phyloP scores from a whole-genome alignment of 2,888 invertebrate genomes.

The Ischnus inquisitorius region DNA sequence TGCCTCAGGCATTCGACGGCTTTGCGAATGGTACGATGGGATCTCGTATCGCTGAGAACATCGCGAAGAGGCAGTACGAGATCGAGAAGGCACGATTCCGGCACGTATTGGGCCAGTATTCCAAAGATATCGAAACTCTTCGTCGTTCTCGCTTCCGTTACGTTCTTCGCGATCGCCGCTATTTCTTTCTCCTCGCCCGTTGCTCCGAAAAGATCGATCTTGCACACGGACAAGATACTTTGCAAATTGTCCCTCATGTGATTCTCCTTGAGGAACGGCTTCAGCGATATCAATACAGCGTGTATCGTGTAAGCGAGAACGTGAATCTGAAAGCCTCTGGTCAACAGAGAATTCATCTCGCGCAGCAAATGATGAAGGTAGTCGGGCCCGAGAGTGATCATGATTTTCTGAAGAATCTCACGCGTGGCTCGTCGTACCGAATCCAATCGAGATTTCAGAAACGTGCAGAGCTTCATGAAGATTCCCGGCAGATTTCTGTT shows the following conservation, averaged over 20 bases:
- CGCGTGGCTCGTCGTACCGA: constrained; percentile 94
- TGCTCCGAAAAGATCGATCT: constrained; percentile 95
- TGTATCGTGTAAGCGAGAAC: constrained; percentile 96
- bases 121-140: constrained; percentile 95
- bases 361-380: constrained; percentile 92
- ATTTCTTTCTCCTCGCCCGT: constrained; percentile 97
- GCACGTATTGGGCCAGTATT: constrained; percentile 92
- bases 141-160: constrained; percentile 93
- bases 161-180: constrained; percentile 92
- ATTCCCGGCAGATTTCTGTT: constrained; percentile 93
- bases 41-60: constrained; percentile 91
- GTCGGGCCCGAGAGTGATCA: constrained; percentile 93
- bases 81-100: constrained; percentile 91
- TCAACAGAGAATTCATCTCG: constrained; percentile 93
- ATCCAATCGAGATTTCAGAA: constrained; percentile 95
- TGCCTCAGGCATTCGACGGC: constrained; percentile 93
- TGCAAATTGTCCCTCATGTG: constrained; percentile 93
- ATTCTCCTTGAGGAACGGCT: constrained; percentile 89
- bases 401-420: constrained; percentile 96
- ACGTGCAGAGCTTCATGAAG: constrained; percentile 95
- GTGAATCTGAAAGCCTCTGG: constrained; percentile 97
- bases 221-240: constrained; percentile 92
- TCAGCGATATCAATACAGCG: constrained; percentile 91
- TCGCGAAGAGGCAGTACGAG: constrained; percentile 94
- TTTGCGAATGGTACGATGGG: constrained; percentile 92